phyloP scores from a whole-genome alignment of 2,797 vertebrate species.

The Arrhamphus sclerolepis region DNA sequence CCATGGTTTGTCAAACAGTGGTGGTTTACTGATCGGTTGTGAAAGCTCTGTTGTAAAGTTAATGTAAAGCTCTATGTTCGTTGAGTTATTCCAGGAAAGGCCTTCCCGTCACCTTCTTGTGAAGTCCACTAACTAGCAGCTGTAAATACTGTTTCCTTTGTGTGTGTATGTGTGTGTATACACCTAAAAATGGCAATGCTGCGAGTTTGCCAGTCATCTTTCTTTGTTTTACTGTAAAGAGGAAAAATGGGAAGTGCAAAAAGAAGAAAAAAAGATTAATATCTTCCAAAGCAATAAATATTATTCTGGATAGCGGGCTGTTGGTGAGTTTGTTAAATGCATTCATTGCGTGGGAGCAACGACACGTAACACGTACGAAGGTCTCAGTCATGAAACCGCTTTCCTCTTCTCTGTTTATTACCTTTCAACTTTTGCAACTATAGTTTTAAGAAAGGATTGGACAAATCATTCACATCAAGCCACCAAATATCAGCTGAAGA shows the following conservation, averaged over 20 bases:
- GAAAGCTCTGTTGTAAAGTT: constrained; percentile 79
- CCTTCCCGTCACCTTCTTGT: constrained; percentile 58
- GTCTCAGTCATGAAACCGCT: background rate
- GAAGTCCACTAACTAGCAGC: constrained; percentile 67
- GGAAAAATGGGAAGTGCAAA: constrained; percentile 76
- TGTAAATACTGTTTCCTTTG: constrained; percentile 84
- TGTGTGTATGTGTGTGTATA: constrained; percentile 81
- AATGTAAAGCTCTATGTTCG: constrained; percentile 78
- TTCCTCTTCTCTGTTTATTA: background rate
- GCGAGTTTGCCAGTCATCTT: constrained; percentile 74
- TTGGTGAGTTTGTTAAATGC: constrained; percentile 54
- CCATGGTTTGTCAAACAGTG: constrained; percentile 68
- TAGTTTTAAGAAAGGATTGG: background rate
- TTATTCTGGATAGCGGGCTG: constrained; percentile 81
- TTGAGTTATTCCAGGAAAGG: constrained; percentile 72
- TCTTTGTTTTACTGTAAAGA: constrained; percentile 85
- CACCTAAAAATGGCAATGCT: constrained; percentile 77
- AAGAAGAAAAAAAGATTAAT: constrained; percentile 79
- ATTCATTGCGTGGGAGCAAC: constrained; percentile 9
- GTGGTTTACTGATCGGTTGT: constrained; percentile 67
- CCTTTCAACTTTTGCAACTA: background rate
- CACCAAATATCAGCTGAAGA: background rate
- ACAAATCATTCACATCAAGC: background rate
- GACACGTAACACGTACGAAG: background rate
- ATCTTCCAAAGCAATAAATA: constrained; percentile 89